Percentiles rank a stretch among this genome's conserved stretches.
Evolutionary conservation across 2,113 vertebrate species (phyloP).

Genomic region (Sprattus sprattus): DNA sequence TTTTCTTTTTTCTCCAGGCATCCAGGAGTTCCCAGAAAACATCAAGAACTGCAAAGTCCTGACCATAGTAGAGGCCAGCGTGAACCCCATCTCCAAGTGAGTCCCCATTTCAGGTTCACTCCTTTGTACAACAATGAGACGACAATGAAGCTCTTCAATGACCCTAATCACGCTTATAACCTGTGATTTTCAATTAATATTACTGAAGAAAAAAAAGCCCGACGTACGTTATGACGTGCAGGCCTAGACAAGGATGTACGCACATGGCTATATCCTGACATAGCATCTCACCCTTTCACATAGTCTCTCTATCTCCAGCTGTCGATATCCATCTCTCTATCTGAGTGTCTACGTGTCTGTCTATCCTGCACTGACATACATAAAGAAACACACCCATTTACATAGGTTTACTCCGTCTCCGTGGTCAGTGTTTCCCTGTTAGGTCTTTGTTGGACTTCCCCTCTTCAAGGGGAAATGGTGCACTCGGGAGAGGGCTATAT

Average conservation of each 20-base stretch:
- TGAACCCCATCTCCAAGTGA: slow-evolving; percentile 99
- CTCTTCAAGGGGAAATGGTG: neutral
- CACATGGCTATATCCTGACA: neutral
- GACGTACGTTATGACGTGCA: neutral
- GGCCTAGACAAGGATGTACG: neutral
- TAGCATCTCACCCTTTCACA: neutral
- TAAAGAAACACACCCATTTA: neutral
- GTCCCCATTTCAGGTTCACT: slow-evolving; percentile 49
- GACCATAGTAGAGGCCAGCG: slow-evolving; percentile 91
- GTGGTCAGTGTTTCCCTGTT: neutral
- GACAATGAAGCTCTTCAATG: neutral
- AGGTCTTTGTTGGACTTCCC: neutral
- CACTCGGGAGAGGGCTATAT: neutral
- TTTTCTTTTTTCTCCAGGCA: slow-evolving; percentile 74
- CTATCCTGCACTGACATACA: neutral
- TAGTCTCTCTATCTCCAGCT: neutral
- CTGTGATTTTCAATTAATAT: too few species aligned
- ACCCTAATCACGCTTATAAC: neutral
- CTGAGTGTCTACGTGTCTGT: neutral
- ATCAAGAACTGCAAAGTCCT: slow-evolving; percentile 98
- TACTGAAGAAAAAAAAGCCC: too few species aligned
- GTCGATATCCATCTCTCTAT: neutral
- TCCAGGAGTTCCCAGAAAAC: slow-evolving; percentile 99
- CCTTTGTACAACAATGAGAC: neutral
- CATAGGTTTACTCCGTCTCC: neutral